phyloP scores from a whole-genome alignment of 2,888 invertebrate genomes.

The Diadegma fenestrale region DNA sequence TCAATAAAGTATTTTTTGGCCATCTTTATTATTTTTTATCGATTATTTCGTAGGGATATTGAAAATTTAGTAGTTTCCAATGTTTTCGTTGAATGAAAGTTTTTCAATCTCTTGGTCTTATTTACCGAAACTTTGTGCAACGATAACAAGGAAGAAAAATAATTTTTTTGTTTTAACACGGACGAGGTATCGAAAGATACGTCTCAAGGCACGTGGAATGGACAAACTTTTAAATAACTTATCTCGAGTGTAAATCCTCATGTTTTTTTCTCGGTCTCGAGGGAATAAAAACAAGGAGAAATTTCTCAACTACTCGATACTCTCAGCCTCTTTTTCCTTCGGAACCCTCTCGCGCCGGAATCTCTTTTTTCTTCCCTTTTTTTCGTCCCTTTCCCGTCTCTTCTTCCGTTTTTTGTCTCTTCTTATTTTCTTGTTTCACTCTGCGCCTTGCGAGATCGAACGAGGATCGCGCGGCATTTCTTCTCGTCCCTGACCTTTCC shows the following conservation, averaged over 20 bases:
- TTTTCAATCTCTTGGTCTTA: slow-evolving; percentile 29
- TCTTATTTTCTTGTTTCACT: slow-evolving; percentile 14
- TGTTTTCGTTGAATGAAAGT: neutral
- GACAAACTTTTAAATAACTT: slow-evolving; percentile 43
- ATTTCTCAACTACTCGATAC: slow-evolving; percentile 43
- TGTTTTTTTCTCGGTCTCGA: slow-evolving; percentile 17
- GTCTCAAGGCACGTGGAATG: slow-evolving; percentile 4
- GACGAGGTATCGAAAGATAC: slow-evolving; percentile 18
- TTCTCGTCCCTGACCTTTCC: slow-evolving; percentile 63
- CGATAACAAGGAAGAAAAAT: neutral
- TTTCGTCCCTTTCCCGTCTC: neutral
- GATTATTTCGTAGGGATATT: neutral
- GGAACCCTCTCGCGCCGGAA: neutral
- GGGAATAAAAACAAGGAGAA: slow-evolving; percentile 22
- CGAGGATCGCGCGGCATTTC: slow-evolving; percentile 49
- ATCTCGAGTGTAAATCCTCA: slow-evolving; percentile 29
- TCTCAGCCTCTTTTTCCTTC: no score
- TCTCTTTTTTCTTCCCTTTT: neutral
- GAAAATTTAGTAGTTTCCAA: neutral
- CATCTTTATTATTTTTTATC: neutral
- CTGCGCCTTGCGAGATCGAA: neutral
- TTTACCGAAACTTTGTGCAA: neutral
- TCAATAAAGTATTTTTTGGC: neutral
- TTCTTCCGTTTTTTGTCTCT: neutral
- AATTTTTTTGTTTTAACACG: neutral